Percentiles rank a stretch among this genome's conserved stretches.
phyloP scores from a whole-genome alignment of 2,113 vertebrate genomes.

The Spermophilus dauricus region DNA sequence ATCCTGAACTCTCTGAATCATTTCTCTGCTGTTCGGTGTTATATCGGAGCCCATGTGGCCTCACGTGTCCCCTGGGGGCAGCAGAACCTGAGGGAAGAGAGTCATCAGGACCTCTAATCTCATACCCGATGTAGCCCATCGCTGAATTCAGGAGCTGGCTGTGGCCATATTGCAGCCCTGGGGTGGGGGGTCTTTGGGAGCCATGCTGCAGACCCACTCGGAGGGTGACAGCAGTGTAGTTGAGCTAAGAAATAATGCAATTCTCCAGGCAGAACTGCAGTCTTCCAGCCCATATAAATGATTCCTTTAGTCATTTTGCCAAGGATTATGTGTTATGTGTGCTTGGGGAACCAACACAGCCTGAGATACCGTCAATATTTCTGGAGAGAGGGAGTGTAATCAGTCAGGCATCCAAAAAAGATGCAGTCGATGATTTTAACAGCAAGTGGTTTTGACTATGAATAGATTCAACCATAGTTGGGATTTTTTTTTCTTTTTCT shows the following conservation, averaged over 20 bases:
- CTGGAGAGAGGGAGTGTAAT: slow-evolving; percentile 63
- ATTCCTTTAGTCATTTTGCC: slow-evolving; percentile 83
- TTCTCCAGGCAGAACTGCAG: slow-evolving; percentile 71
- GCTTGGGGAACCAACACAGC: slow-evolving; percentile 72
- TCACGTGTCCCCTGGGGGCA: not conserved
- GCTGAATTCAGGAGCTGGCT: too few relatives aligned
- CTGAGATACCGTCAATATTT: slow-evolving; percentile 75
- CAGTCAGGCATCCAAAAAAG: slow-evolving; percentile 68
- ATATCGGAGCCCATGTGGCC: fast-evolving
- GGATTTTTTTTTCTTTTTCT: slow-evolving; percentile 38
- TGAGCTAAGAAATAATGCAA: slow-evolving; percentile 80
- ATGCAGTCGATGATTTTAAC: slow-evolving; percentile 82
- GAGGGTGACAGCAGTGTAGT: slow-evolving; percentile 65
- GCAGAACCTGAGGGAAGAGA: not conserved
- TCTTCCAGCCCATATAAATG: slow-evolving; percentile 79
- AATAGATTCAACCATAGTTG: slow-evolving; percentile 73
- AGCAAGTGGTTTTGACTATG: slow-evolving; percentile 82
- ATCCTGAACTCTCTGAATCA: not conserved
- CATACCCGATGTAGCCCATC: not conserved
- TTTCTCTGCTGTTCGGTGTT: not conserved
- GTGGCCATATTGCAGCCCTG: not conserved
- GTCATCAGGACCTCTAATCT: fast-evolving
- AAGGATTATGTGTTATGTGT: slow-evolving; percentile 71
- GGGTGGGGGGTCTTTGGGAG: slow-evolving; percentile 1
- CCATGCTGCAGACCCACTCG: slow-evolving; percentile 28